Percentiles rank a stretch among this genome's conserved stretches.
Conservation (phyloP, 2,113 vertebrate genomes). For the Meleagris gallopavo region DNA sequence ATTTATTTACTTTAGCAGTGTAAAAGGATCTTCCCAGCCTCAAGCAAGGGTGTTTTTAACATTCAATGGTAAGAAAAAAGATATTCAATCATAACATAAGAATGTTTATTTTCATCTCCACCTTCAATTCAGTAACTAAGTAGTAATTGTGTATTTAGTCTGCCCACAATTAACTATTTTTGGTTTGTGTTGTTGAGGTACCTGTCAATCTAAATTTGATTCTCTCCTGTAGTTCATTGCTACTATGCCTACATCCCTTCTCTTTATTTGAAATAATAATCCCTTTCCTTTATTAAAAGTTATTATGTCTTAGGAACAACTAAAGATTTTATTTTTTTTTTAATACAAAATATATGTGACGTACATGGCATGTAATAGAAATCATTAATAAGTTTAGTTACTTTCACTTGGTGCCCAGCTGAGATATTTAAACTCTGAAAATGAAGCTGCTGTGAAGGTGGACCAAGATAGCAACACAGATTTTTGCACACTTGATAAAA, state of each 20-base stretch:
- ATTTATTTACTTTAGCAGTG: constrained; percentile 74
- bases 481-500: background rate
- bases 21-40: constrained; percentile 79
- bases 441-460: background rate
- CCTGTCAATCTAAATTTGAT: background rate
- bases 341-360: background rate
- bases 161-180: background rate
- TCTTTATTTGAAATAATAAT: background rate
- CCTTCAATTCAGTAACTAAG: background rate
- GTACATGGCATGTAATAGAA: background rate
- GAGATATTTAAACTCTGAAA: background rate
- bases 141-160: background rate
- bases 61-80: constrained; percentile 82
- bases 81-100: too few relatives aligned
- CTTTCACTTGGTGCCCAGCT: background rate
- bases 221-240: background rate
- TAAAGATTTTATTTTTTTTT: background rate
- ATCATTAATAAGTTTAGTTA: background rate
- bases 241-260: background rate
- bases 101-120: constrained; percentile 27
- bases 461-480: background rate
- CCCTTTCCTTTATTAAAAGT: background rate
- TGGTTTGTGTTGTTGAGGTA: background rate
- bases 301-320: background rate
- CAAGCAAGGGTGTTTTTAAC: constrained; percentile 84